Evolutionary conservation across 2,888 invertebrate species (phyloP).

Genomic region (Emmelina monodactyla): DNA sequence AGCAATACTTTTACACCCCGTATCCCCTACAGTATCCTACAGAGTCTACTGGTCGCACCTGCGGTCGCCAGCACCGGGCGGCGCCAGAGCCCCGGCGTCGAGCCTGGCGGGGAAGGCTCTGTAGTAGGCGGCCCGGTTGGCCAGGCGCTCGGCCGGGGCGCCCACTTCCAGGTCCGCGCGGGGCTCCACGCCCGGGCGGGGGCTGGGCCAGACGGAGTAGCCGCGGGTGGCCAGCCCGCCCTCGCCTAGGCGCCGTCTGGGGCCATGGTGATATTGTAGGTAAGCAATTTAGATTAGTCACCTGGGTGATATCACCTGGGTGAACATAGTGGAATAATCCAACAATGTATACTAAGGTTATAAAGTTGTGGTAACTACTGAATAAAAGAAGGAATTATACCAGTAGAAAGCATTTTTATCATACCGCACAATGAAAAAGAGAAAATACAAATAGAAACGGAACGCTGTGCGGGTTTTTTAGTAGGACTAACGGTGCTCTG

Average conservation of each 20-base stretch:
- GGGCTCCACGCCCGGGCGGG: slow-evolving; percentile 58
- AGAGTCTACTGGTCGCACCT: slow-evolving; percentile 32
- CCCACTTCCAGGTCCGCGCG: slow-evolving; percentile 84
- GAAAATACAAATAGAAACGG: too few relatives aligned
- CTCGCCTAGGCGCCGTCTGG: slow-evolving; percentile 52
- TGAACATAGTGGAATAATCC: too few relatives aligned
- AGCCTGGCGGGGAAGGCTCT: slow-evolving; percentile 89
- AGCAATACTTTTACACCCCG: neutral
- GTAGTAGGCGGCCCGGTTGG: slow-evolving; percentile 75
- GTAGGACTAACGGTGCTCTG: too few relatives aligned
- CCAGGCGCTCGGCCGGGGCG: slow-evolving; percentile 80
- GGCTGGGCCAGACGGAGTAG: slow-evolving; percentile 51
- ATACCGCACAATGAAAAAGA: too few relatives aligned
- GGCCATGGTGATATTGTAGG: too few relatives aligned
- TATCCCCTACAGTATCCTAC: neutral
- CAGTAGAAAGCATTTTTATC: too few relatives aligned
- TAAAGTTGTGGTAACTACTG: too few relatives aligned
- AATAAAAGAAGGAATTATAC: too few relatives aligned
- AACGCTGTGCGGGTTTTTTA: too few relatives aligned
- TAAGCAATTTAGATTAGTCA: too few relatives aligned
- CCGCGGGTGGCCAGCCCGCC: slow-evolving; percentile 46
- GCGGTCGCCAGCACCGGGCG: slow-evolving; percentile 43
- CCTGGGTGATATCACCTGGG: too few relatives aligned
- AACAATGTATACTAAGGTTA: too few relatives aligned
- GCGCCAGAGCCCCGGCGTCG: slow-evolving; percentile 65